These are phyloP conservation scores for Equus przewalskii DNA, from an alignment of 2,113 vertebrate species.

Conservation along the genomic window DNA sequence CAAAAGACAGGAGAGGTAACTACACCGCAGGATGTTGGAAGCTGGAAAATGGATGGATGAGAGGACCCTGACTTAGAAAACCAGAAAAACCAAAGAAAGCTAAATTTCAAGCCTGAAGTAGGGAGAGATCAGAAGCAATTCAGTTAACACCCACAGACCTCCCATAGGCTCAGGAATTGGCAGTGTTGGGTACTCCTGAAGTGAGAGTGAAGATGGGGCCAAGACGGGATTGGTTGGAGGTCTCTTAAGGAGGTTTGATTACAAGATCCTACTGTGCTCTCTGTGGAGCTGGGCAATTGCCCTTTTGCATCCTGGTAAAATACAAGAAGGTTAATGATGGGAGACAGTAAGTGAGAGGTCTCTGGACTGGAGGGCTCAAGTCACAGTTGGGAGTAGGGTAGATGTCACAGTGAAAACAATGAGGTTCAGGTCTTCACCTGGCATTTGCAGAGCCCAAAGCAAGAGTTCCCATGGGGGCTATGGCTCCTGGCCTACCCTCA, in stretches of 20 bases:
- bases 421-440: not conserved
- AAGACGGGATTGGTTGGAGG: not conserved
- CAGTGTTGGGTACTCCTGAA: not conserved
- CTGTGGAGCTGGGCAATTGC: not conserved
- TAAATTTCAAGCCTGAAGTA: not conserved
- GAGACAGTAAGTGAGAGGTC: not conserved
- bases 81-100: not conserved
- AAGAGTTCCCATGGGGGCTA: rapidly evolving
- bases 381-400: not conserved
- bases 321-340: not conserved
- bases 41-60: not conserved
- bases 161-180: not conserved
- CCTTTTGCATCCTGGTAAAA: not conserved
- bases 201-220: not conserved
- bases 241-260: not conserved
- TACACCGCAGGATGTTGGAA: not conserved
- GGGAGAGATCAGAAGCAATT: not conserved
- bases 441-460: not conserved
- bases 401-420: not conserved
- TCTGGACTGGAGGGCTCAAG: not conserved
- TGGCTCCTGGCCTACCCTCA: not conserved
- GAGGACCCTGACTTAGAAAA: not conserved
- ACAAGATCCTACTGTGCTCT: not conserved
- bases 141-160: not conserved
- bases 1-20: not conserved